Percentiles rank a stretch among this genome's conserved stretches.
Conservation (phyloP, 2,888 invertebrate genomes). For the Nomada ferruginata region DNA sequence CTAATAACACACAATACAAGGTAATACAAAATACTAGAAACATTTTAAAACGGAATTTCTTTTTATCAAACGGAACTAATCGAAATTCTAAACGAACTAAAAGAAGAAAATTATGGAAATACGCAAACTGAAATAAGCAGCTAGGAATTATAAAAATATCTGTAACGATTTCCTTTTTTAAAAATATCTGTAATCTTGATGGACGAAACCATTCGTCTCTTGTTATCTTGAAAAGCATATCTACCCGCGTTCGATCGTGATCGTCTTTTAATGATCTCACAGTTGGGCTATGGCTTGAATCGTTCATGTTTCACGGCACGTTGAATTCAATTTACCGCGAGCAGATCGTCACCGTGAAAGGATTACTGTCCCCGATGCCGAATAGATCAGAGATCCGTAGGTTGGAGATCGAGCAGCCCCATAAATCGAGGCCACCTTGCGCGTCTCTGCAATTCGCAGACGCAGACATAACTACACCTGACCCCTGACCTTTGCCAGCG, state of each 20-base stretch:
- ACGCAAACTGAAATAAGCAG: no score
- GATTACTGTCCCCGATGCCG: background rate
- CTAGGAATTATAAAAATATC: no score
- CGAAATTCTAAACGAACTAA: no score
- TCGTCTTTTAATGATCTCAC: slow-evolving; percentile 14
- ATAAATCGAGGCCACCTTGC: slow-evolving; percentile 15
- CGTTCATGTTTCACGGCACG: slow-evolving; percentile 26
- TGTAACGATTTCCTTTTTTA: no score
- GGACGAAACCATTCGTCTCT: no score
- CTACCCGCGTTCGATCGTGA: slow-evolving; percentile 16
- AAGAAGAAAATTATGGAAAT: no score
- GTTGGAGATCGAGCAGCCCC: background rate
- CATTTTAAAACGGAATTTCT: no score
- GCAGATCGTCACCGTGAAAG: slow-evolving; percentile 8
- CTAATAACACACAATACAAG: no score
- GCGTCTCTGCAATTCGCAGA: slow-evolving; percentile 24
- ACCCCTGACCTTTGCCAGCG: slow-evolving; percentile 51
- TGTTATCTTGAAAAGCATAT: background rate
- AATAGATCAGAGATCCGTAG: slow-evolving; percentile 17
- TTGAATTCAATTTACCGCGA: slow-evolving; percentile 40
- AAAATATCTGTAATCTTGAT: no score
- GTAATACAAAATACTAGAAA: no score
- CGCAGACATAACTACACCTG: slow-evolving; percentile 42
- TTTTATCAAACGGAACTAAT: no score
- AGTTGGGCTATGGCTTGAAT: background rate